phyloP scores from a whole-genome alignment of 2,888 invertebrate genomes.

The Apamea anceps region DNA sequence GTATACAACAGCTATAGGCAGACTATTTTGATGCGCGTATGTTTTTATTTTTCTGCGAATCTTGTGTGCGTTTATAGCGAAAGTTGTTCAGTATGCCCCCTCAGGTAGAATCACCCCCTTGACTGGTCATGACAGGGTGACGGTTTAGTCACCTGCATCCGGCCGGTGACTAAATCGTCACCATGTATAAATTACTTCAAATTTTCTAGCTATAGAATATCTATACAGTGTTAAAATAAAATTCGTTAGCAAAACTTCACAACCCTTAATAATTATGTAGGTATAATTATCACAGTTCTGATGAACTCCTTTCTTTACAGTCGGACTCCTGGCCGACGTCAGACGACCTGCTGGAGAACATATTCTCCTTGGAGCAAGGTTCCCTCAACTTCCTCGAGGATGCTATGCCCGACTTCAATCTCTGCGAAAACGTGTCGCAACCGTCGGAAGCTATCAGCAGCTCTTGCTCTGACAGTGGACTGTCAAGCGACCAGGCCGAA shows the following conservation, averaged over 20 bases:
- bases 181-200: not conserved
- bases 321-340: conserved; percentile 88
- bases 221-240: no score
- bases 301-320: conserved; percentile 73
- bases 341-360: conserved; percentile 92
- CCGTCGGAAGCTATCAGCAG: conserved; percentile 84
- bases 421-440: conserved; percentile 80
- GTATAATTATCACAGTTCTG: not conserved
- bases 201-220: no score
- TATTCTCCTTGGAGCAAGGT: conserved; percentile 92
- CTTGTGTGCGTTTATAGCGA: no score
- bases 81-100: no score
- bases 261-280: not conserved
- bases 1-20: no score
- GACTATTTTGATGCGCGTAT: no score
- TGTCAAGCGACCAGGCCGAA: conserved; percentile 91
- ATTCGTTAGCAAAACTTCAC: not conserved
- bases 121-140: no score
- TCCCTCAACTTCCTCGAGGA: conserved; percentile 91
- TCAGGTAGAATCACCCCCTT: no score
- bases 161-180: no score
- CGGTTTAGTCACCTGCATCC: no score
- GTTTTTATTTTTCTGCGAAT: no score
- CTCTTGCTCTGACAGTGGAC: conserved; percentile 92
- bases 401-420: conserved; percentile 85